phyloP scores from a whole-genome alignment of 2,888 invertebrate species.

The Cartodere bifasciata region DNA sequence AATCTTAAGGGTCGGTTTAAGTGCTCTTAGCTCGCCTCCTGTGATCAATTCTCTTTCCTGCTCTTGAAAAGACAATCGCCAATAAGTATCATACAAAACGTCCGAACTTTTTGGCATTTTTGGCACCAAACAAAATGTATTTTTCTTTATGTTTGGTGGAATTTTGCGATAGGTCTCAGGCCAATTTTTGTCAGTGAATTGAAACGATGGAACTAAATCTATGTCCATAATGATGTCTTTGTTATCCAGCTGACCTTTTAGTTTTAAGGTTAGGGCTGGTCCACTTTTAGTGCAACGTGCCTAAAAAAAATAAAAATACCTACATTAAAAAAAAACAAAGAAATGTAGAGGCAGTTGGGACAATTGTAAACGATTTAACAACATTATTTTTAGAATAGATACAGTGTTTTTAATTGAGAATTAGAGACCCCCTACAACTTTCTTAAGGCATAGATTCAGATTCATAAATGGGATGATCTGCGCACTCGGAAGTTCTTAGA shows the following conservation, averaged over 20 bases:
- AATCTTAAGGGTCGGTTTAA: slow-evolving; percentile 29
- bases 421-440: too few relatives aligned
- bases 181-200: slow-evolving; percentile 34
- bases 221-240: slow-evolving; percentile 34
- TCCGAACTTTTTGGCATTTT: slow-evolving; percentile 6
- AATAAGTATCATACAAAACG: slow-evolving; percentile 22
- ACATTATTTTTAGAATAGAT: too few relatives aligned
- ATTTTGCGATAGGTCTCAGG: too few relatives aligned
- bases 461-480: too few relatives aligned
- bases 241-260: slow-evolving; percentile 20
- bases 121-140: slow-evolving; percentile 8
- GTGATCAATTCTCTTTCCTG: slow-evolving; percentile 29
- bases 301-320: slow-evolving; percentile 19
- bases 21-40: slow-evolving; percentile 13
- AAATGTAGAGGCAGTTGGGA: too few relatives aligned
- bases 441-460: too few relatives aligned
- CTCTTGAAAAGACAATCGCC: slow-evolving; percentile 34
- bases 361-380: too few relatives aligned
- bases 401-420: too few relatives aligned
- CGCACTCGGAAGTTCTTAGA: too few relatives aligned
- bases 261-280: slow-evolving; percentile 43
- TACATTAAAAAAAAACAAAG: too few relatives aligned
- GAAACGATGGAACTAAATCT: slow-evolving; percentile 40
- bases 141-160: too few relatives aligned
- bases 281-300: slow-evolving; percentile 35